Conservation (phyloP, 1,140 invertebrate species). For the Diprion similis region DNA sequence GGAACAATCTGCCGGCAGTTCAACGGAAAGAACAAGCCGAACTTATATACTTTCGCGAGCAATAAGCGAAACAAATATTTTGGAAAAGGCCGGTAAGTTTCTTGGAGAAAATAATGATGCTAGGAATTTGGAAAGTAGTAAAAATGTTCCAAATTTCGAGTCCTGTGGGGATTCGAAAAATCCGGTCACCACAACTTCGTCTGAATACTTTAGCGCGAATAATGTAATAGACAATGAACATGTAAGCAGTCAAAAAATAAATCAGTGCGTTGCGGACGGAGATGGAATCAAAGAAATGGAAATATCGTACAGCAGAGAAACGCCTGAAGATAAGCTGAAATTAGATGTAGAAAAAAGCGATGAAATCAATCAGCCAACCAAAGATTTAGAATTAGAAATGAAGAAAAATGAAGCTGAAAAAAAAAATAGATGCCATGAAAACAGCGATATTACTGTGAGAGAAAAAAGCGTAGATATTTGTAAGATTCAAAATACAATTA, state of each 20-base stretch:
- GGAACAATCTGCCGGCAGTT: constrained; percentile 36
- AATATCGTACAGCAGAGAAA: neutral
- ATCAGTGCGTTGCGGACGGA: neutral
- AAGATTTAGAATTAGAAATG: neutral
- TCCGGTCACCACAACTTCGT: neutral
- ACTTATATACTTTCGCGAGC: constrained; percentile 23
- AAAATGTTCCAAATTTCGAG: no score
- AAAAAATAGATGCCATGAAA: no score
- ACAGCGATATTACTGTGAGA: no score
- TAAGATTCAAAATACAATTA: no score
- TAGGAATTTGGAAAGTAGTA: neutral
- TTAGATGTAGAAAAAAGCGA: no score
- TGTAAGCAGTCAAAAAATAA: neutral
- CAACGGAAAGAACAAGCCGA: constrained; percentile 27
- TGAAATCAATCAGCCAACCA: no score
- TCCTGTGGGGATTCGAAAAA: neutral
- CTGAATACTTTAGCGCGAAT: constrained; percentile 21
- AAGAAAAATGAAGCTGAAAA: neutral
- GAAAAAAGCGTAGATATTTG: no score
- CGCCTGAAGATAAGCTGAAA: neutral
- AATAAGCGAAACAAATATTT: neutral
- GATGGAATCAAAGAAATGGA: neutral
- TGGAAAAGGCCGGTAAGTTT: neutral
- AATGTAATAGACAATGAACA: constrained; percentile 9
- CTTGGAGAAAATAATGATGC: neutral